Conservation (phyloP, 2,797 vertebrate species). For the Fistularia tabacaria region DNA sequence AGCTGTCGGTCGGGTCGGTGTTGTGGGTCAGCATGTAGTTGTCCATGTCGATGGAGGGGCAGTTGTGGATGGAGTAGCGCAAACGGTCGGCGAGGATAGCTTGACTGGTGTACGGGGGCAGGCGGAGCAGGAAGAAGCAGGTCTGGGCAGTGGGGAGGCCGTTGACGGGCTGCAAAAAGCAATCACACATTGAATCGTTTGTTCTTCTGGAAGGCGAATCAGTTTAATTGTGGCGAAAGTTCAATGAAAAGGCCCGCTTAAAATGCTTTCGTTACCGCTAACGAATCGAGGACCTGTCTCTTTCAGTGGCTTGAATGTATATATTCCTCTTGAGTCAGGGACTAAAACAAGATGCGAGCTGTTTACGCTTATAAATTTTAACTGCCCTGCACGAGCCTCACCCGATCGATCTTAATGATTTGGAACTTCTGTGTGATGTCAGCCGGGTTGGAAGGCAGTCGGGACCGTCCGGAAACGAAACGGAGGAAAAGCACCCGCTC, state of each 20-base stretch:
- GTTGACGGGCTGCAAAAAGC: constrained; percentile 70
- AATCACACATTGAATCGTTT: neutral
- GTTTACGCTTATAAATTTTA: neutral
- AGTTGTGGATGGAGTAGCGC: constrained; percentile 84
- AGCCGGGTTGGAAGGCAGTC: constrained; percentile 78
- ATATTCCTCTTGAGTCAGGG: no score
- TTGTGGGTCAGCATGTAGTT: constrained; percentile 85
- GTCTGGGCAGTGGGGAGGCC: constrained; percentile 83
- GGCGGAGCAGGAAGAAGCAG: constrained; percentile 83
- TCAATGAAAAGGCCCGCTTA: no score
- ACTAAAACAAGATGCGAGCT: no score
- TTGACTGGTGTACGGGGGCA: constrained; percentile 81
- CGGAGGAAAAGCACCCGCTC: constrained; percentile 82
- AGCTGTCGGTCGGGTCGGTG: constrained; percentile 76
- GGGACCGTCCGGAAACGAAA: constrained; percentile 79
- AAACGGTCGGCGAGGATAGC: constrained; percentile 76
- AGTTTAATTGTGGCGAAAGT: no score
- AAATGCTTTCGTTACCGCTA: no score
- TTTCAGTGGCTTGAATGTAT: no score
- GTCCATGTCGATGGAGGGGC: constrained; percentile 84
- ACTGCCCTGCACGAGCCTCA: constrained; percentile 48
- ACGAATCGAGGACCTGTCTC: no score
- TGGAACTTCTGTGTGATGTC: constrained; percentile 83
- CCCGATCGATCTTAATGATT: constrained; percentile 84
- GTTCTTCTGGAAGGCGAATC: no score